A percentile compares a stretch with the other conserved stretches of the same genome.
These are phyloP conservation scores for Erebia aethiops DNA, from an alignment of 2,888 invertebrate genomes.

Conservation along the genomic window DNA sequence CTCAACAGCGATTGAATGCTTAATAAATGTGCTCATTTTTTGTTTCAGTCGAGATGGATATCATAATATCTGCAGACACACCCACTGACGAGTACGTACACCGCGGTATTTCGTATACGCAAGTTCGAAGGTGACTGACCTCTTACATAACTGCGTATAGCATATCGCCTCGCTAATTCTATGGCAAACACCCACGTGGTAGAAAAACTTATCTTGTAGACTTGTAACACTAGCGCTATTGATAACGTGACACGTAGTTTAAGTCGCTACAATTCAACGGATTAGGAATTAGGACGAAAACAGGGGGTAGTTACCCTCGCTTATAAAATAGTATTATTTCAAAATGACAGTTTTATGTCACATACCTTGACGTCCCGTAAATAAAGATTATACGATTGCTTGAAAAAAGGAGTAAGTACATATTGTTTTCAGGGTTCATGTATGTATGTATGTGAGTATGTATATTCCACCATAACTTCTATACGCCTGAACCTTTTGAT, in stretches of 20 bases:
- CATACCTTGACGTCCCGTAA: too few relatives aligned
- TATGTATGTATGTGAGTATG: too few relatives aligned
- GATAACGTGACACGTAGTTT: background rate
- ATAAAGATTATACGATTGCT: too few relatives aligned
- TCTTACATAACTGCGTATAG: slow-evolving; percentile 44
- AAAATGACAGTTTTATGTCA: too few relatives aligned
- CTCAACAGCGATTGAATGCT: slow-evolving; percentile 8
- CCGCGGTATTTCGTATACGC: slow-evolving; percentile 35
- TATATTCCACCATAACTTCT: too few relatives aligned
- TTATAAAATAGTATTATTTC: too few relatives aligned
- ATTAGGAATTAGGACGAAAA: too few relatives aligned
- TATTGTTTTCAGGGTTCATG: too few relatives aligned
- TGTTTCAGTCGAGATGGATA: slow-evolving; percentile 17
- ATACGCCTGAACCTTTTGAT: too few relatives aligned
- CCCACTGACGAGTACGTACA: slow-evolving; percentile 24
- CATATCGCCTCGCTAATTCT: slow-evolving; percentile 40
- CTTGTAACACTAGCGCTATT: background rate
- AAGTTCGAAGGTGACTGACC: slow-evolving; percentile 50
- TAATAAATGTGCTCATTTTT: slow-evolving; percentile 8
- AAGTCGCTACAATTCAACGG: background rate
- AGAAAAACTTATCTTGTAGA: background rate
- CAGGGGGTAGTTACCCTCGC: too few relatives aligned
- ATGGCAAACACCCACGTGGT: slow-evolving; percentile 38
- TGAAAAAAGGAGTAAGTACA: too few relatives aligned
- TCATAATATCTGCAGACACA: slow-evolving; percentile 23